Conservation (phyloP, 2,113 vertebrate genomes). For the Cebidichthys violaceus region DNA sequence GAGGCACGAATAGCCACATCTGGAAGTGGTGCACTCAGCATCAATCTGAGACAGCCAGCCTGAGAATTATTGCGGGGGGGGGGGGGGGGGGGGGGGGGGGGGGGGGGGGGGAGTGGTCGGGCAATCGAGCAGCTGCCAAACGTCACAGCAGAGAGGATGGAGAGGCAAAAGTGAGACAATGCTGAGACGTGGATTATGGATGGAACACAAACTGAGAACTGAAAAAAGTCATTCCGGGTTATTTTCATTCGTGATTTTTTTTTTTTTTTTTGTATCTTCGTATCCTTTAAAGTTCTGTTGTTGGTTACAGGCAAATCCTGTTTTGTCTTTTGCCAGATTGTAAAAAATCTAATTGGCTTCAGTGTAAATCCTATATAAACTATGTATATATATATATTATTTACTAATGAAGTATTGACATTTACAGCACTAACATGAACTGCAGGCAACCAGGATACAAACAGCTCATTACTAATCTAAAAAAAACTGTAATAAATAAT, state of each 20-base stretch:
- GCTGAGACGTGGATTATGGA: constrained; percentile 1
- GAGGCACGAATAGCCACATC: constrained; percentile 58
- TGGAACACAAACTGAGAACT: background rate
- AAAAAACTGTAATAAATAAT: background rate
- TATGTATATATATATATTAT: background rate
- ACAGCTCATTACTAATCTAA: background rate
- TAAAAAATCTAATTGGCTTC: background rate
- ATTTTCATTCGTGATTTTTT: too few species aligned
- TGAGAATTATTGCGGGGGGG: constrained; percentile 16
- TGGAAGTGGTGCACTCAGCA: constrained; percentile 47
- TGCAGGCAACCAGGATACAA: background rate
- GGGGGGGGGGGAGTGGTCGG: background rate
- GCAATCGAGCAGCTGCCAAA: constrained; percentile 55
- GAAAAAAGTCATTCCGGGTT: too few species aligned
- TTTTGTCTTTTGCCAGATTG: background rate
- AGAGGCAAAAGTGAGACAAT: constrained; percentile 6
- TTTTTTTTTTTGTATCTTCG: background rate
- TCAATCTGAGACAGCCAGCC: constrained; percentile 55
- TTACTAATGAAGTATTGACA: background rate
- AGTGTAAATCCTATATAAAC: background rate
- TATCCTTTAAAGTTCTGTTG: background rate
- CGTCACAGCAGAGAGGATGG: background rate
- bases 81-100: background rate
- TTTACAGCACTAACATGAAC: background rate
- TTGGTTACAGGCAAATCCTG: background rate